phyloP scores from a whole-genome alignment of 1,140 invertebrate genomes.

The Paramacrobiotus metropolitanus region DNA sequence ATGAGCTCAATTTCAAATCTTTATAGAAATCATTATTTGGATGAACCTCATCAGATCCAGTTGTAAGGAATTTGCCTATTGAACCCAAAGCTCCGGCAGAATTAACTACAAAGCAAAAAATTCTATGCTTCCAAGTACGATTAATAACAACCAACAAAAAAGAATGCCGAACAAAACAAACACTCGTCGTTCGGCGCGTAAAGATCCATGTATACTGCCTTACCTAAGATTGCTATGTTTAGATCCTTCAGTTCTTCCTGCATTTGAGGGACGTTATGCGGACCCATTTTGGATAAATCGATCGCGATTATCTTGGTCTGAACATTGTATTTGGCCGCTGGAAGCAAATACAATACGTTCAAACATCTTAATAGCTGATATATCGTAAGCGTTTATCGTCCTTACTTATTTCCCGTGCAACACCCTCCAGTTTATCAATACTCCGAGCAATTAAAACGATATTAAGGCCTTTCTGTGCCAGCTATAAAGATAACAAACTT shows the following conservation, averaged over 20 bases:
- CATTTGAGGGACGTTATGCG: not conserved
- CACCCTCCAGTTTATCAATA: not conserved
- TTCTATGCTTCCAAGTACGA: too few species aligned
- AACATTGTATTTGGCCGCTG: not conserved
- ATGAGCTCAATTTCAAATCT: too few species aligned
- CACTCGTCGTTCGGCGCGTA: not conserved
- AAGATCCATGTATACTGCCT: not conserved
- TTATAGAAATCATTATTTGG: too few species aligned
- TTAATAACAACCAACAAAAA: too few species aligned
- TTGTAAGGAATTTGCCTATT: not conserved
- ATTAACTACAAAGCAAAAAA: not conserved
- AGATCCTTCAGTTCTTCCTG: not conserved
- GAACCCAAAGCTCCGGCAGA: not conserved
- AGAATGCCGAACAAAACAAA: not conserved
- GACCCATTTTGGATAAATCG: not conserved
- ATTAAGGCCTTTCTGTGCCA: not conserved
- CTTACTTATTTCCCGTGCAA: not conserved
- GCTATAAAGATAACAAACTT: not conserved
- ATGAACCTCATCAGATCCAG: too few species aligned
- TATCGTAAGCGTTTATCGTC: too few species aligned
- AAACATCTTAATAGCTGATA: too few species aligned
- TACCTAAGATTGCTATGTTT: not conserved
- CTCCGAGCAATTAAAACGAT: not conserved
- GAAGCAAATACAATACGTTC: not conserved
- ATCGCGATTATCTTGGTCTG: not conserved